A percentile compares a stretch with the other conserved stretches of the same genome.
Evolutionary conservation across 2,888 invertebrate genomes (phyloP).

Genomic region (Drosophila putrida): DNA sequence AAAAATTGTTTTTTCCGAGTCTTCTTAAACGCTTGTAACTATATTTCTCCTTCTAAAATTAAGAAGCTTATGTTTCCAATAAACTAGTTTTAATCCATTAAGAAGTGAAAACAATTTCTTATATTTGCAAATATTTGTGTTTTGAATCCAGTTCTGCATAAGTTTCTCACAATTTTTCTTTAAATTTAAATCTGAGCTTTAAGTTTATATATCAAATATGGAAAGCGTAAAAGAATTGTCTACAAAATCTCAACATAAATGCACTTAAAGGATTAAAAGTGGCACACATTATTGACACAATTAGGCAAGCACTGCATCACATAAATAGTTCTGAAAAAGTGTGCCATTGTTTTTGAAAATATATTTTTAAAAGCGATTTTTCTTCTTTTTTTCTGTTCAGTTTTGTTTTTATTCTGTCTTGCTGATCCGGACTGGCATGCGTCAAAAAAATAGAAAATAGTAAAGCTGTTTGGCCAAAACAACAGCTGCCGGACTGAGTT

Average conservation of each 20-base stretch:
- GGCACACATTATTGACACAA: conserved; percentile 59
- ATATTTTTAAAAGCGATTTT: conserved; percentile 25
- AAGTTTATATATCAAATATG: conserved; percentile 5
- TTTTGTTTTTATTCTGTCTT: conserved; percentile 25
- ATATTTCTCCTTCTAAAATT: too few relatives aligned
- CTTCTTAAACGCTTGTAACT: too few relatives aligned
- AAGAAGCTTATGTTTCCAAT: too few relatives aligned
- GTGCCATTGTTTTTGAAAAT: conserved; percentile 26
- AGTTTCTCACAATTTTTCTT: not conserved
- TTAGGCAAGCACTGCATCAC: conserved; percentile 25
- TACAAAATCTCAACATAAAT: conserved; percentile 27
- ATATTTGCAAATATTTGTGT: not conserved
- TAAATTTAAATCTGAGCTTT: not conserved
- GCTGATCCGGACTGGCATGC: conserved; percentile 27
- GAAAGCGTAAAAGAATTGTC: conserved; percentile 7
- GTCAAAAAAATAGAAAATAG: conserved; percentile 24
- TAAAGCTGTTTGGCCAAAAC: conserved; percentile 15
- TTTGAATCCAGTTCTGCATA: not conserved
- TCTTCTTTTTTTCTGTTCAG: not conserved
- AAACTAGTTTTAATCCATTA: too few relatives aligned
- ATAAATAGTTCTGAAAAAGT: conserved; percentile 12
- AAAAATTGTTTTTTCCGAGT: too few relatives aligned
- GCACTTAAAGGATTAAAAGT: conserved; percentile 69
- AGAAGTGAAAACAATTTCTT: not conserved
- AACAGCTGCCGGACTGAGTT: conserved; percentile 27